Base-by-base conservation (phyloP, 2,113 vertebrate species). In the Muntiacus muntjak region DNA sequence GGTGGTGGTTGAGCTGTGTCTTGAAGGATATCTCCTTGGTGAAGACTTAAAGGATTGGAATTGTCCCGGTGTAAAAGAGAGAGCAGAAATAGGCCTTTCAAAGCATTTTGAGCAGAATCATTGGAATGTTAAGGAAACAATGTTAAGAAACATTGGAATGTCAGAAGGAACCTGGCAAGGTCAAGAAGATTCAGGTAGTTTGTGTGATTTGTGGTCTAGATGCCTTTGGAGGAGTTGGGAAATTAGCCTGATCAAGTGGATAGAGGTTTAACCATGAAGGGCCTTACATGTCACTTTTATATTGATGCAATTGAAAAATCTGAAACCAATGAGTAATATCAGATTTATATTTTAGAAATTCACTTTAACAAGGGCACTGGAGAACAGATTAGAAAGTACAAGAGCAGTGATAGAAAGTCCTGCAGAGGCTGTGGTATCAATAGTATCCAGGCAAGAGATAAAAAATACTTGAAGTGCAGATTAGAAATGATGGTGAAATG, bases 301-400 rank as follows among this genome's bases (percentile, higher is more conserved):
- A 87, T 30, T 85, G 57, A 79, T 91, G 21, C 9, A 96, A n/a
- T 14, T 96, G 36, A 81, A 74, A 97, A 97, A 79, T 89, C 57
- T 94, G 74, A 92, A 91, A 87, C 87, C 15, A 91, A 54, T 85
- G 6, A 88, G 4, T 93, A 74, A 55, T 55, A 87, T 43, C 15
- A 83, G 30, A 47, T 87, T 87, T 95, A 33, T 90, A 67, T 91
- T 91, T 97, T 79, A 97, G 82, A 93, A 90, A 54, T 94, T 76
- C 43, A 50, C 36, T 79, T 88, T 87, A 89, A 62, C 76, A 88
- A 64, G 52, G 13, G 14, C 76, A 62, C 52, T 78, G 19, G 58
- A 54, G 15, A 92, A 96, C 47, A 87, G 30, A 96, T 89, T 79
- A 78, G 87, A 58, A 91, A 84, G 78, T 93, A 11, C 28, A 74